A percentile compares a stretch with the other conserved stretches of the same genome.
phyloP scores from a whole-genome alignment of 2,797 vertebrate genomes.

The Centropyge bicolor region DNA sequence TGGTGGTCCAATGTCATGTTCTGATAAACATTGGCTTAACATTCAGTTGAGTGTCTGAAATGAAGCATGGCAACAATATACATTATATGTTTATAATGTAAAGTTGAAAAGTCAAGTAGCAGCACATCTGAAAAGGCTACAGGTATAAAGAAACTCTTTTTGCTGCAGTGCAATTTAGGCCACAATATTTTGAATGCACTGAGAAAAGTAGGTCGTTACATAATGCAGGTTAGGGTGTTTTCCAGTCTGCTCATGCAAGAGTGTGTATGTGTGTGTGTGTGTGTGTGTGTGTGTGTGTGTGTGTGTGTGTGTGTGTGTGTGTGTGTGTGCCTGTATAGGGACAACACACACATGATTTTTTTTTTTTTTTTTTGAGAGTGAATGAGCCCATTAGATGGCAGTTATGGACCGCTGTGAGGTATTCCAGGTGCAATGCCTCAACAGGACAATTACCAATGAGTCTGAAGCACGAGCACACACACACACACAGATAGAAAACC shows the following conservation, averaged over 20 bases:
- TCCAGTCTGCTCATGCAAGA: slow-evolving; percentile 72
- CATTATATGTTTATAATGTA: not conserved
- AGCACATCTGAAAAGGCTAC: slow-evolving; percentile 22
- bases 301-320: slow-evolving; percentile 29
- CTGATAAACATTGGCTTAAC: not conserved
- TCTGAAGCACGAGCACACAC: slow-evolving; percentile 23
- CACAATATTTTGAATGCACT: slow-evolving; percentile 51
- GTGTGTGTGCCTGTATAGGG: slow-evolving; percentile 10
- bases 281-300: slow-evolving; percentile 1
- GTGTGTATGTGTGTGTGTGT: slow-evolving; percentile 28
- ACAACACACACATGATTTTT: slow-evolving; percentile 50
- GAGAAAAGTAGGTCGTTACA: slow-evolving; percentile 74
- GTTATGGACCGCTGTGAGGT: slow-evolving; percentile 50
- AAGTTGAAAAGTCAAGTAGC: slow-evolving; percentile 22
- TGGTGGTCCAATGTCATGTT: too few relatives aligned
- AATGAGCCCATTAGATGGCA: slow-evolving; percentile 63
- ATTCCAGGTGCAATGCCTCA: slow-evolving; percentile 65
- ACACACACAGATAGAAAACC: slow-evolving; percentile 9
- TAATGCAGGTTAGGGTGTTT: slow-evolving; percentile 82
- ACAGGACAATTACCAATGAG: slow-evolving; percentile 52
- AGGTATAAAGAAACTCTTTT: slow-evolving; percentile 53
- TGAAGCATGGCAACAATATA: not conserved
- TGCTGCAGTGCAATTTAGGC: slow-evolving; percentile 71
- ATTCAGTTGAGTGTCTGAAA: slow-evolving; percentile 14
- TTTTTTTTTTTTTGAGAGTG: slow-evolving; percentile 26